Percentiles rank a stretch among this genome's conserved stretches.
These are phyloP conservation scores for Mungos mungo DNA, from an alignment of 2,113 vertebrate genomes.

Conservation along the genomic window DNA sequence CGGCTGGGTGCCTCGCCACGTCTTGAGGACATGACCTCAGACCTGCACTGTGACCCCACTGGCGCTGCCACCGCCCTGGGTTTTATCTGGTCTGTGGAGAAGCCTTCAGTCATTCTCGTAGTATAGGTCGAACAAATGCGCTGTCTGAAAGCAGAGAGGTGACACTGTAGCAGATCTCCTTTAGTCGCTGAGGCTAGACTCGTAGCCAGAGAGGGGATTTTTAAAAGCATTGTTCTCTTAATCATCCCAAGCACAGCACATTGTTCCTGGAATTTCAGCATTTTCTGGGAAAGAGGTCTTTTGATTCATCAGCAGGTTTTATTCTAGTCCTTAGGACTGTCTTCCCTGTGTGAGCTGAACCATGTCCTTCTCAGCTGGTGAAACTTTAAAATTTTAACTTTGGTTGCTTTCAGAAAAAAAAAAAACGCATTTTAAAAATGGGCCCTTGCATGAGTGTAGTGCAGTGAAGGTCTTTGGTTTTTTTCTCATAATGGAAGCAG, in stretches of 20 bases:
- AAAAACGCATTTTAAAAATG: neutral
- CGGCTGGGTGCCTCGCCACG: neutral
- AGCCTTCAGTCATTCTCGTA: neutral
- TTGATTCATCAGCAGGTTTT: conserved; percentile 32
- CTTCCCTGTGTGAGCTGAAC: neutral
- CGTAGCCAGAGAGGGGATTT: neutral
- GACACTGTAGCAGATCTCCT: neutral
- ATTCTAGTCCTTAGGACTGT: neutral
- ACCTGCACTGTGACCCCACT: neutral
- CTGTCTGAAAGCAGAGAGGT: neutral
- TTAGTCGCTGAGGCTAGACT: neutral
- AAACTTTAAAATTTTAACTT: neutral
- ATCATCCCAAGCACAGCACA: neutral
- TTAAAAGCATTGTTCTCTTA: conserved; percentile 4
- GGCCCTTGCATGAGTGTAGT: neutral
- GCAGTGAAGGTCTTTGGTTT: neutral
- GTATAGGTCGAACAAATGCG: neutral
- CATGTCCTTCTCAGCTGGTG: neutral
- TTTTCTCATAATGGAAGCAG: neutral
- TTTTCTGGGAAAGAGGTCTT: conserved; percentile 12
- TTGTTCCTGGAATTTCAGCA: conserved; percentile 35
- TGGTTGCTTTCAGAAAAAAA: neutral
- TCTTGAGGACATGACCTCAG: neutral
- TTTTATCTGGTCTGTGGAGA: neutral
- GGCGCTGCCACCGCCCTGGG: neutral